phyloP scores from a whole-genome alignment of 1,140 invertebrate genomes.

The Magallana ariakensis region DNA sequence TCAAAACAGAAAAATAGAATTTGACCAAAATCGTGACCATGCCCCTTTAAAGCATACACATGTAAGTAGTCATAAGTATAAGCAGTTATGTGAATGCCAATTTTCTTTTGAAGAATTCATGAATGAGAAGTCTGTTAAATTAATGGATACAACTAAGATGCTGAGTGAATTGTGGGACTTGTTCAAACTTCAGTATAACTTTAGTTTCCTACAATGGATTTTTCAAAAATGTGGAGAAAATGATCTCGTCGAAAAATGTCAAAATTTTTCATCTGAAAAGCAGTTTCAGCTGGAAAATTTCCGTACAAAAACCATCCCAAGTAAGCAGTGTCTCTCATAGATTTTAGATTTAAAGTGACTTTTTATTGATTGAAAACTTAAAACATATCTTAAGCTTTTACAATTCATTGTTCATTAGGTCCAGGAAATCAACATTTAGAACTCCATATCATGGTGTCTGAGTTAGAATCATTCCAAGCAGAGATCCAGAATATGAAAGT shows the following conservation, averaged over 20 bases:
- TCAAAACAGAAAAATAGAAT: no score
- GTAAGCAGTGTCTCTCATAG: not conserved
- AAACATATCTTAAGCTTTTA: no score
- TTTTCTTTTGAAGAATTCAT: not conserved
- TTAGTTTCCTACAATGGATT: not conserved
- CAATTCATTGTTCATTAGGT: not conserved
- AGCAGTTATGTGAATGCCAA: no score
- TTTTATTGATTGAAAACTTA: not conserved
- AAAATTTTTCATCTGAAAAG: not conserved
- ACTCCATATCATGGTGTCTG: slow-evolving; percentile 1
- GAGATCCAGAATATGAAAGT: not conserved
- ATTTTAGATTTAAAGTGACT: not conserved
- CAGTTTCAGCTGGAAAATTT: not conserved
- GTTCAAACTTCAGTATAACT: not conserved
- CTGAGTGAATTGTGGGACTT: not conserved
- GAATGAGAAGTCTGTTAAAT: not conserved
- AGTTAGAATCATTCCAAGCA: not conserved
- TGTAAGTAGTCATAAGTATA: no score
- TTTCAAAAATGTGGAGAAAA: not conserved
- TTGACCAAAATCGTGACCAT: no score
- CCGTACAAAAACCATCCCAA: not conserved
- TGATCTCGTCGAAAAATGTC: not conserved
- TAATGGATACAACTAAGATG: not conserved
- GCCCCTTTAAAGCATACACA: no score
- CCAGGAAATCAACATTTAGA: not conserved